Evolutionary conservation across 2,797 vertebrate species (phyloP).

Genomic region (Hippoglossus hippoglossus): DNA sequence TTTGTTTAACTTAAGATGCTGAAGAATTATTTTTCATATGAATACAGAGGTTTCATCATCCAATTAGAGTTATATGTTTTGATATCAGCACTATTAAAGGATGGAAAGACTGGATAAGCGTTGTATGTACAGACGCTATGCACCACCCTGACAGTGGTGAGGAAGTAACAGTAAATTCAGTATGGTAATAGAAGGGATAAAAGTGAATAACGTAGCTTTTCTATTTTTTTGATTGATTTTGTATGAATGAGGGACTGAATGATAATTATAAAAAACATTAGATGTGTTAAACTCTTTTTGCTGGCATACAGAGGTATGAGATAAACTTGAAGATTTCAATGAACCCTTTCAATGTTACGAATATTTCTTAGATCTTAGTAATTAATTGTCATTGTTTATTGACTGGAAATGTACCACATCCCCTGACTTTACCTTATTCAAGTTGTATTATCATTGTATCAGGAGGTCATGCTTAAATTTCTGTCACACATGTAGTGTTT

Average conservation of each 20-base stretch:
- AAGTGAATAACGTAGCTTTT: neutral
- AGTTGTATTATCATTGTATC: no score
- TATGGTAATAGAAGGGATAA: neutral
- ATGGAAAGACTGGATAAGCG: neutral
- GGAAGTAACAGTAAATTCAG: neutral
- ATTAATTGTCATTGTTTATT: no score
- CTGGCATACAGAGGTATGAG: no score
- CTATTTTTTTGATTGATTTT: neutral
- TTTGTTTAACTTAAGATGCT: constrained; percentile 23
- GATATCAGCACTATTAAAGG: neutral
- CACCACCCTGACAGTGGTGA: rapidly evolving
- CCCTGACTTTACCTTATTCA: no score
- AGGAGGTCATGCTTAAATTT: no score
- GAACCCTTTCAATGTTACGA: no score
- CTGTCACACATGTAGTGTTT: no score
- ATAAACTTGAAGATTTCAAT: no score
- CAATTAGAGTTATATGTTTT: neutral
- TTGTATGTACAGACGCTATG: neutral
- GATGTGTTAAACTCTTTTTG: no score
- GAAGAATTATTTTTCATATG: neutral
- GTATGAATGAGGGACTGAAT: neutral
- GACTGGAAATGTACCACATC: no score
- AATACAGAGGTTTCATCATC: neutral
- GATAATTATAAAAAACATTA: no score
- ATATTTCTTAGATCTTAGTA: no score